These are phyloP conservation scores for Muntiacus muntjak DNA, from an alignment of 2,113 vertebrate genomes.

Conservation along the genomic window DNA sequence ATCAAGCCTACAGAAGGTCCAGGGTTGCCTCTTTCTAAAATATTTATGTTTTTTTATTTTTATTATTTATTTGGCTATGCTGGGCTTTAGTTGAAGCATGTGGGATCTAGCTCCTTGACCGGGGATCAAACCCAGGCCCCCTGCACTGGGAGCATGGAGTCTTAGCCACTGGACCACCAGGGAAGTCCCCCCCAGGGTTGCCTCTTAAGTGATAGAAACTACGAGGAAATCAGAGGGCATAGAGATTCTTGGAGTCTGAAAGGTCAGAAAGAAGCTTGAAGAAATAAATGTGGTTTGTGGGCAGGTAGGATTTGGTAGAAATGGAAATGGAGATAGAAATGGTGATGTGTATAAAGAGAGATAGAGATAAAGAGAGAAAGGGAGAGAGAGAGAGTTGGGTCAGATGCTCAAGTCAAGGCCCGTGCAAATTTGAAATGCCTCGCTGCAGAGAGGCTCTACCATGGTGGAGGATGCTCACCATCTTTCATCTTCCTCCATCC, in stretches of 20 bases:
- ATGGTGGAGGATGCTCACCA: not conserved
- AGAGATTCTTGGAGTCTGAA: not conserved
- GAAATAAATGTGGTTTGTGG: not conserved
- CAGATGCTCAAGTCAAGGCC: not conserved
- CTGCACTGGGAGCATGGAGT: too few species aligned
- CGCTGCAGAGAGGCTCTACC: not conserved
- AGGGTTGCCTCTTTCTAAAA: not conserved
- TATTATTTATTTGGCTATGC: too few species aligned
- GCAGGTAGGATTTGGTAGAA: not conserved
- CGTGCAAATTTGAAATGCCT: not conserved
- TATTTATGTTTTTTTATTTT: too few species aligned
- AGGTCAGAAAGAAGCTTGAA: not conserved
- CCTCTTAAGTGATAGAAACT: not conserved
- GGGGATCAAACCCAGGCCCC: too few species aligned
- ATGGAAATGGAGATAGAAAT: not conserved
- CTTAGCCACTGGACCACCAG: too few species aligned
- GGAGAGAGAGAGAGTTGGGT: not conserved
- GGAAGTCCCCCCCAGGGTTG: not conserved
- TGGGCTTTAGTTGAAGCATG: too few species aligned
- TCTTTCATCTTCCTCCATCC: not conserved
- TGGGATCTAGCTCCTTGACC: too few species aligned
- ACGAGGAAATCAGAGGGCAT: not conserved
- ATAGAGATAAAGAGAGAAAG: not conserved
- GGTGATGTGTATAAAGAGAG: not conserved
- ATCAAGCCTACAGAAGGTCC: not conserved